phyloP scores from a whole-genome alignment of 2,888 invertebrate species.

The Synergus umbraculus region DNA sequence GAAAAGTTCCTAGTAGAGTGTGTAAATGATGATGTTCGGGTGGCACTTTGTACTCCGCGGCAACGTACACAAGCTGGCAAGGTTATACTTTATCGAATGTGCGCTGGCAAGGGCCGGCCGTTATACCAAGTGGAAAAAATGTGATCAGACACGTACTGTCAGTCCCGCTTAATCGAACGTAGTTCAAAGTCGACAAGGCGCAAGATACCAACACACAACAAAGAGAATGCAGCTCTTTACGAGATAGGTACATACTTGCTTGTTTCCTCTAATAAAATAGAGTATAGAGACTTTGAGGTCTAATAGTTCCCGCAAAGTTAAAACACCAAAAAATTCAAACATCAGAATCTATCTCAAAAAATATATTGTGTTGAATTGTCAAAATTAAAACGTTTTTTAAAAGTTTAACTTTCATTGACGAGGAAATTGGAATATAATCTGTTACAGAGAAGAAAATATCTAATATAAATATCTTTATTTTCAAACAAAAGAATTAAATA shows the following conservation, averaged over 20 bases:
- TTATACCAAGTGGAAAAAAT: slow-evolving; percentile 54
- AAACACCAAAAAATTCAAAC: not conserved
- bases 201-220: slow-evolving; percentile 37
- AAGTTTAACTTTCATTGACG: not conserved
- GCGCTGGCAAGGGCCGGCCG: slow-evolving; percentile 32
- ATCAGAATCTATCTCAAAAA: not conserved
- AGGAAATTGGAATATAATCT: not conserved
- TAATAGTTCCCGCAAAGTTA: not conserved
- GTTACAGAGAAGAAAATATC: not conserved
- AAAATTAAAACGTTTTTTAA: not conserved
- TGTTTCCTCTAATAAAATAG: not conserved
- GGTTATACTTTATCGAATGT: slow-evolving; percentile 31
- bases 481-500: not conserved
- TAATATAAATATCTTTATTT: no score
- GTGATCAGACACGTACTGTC: slow-evolving; percentile 53
- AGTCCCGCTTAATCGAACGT: slow-evolving; percentile 59
- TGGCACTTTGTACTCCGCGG: slow-evolving; percentile 26
- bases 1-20: slow-evolving; percentile 13
- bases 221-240: slow-evolving; percentile 41
- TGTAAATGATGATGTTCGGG: slow-evolving; percentile 11
- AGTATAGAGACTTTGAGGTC: not conserved
- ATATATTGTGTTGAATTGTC: not conserved
- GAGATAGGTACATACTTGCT: not conserved
- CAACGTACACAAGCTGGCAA: not conserved
- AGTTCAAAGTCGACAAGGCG: slow-evolving; percentile 57